phyloP scores from a whole-genome alignment of 1,140 invertebrate species.

The Danaus plexippus region DNA sequence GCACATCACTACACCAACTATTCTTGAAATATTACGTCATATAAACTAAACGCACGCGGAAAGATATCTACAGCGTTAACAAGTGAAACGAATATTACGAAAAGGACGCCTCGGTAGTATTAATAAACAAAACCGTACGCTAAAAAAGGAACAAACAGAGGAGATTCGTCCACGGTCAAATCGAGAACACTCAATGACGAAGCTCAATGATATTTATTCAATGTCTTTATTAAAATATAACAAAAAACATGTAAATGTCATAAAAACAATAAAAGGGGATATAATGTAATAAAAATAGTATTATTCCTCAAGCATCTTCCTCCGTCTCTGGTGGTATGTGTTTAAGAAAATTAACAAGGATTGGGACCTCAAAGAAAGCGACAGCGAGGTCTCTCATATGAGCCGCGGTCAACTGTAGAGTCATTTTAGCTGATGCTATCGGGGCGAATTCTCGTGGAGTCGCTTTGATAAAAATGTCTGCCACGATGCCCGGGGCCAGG shows the following conservation, averaged over 20 bases:
- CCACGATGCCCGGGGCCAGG: constrained; percentile 35
- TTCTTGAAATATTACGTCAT: constrained; percentile 27
- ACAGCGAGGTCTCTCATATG: constrained; percentile 42
- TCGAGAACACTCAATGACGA: background rate
- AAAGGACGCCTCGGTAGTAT: background rate
- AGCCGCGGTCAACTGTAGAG: constrained; percentile 40
- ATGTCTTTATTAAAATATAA: background rate
- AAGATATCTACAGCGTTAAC: too few species aligned
- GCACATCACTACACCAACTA: constrained; percentile 21
- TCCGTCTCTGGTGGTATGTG: constrained; percentile 21
- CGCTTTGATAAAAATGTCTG: constrained; percentile 29
- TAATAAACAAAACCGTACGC: background rate
- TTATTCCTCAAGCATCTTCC: constrained; percentile 15
- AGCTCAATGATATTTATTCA: background rate
- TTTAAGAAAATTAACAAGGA: constrained; percentile 40
- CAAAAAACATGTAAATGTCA: background rate
- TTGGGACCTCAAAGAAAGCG: constrained; percentile 39
- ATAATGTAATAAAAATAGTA: background rate
- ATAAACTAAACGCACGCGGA: background rate
- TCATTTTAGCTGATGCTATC: constrained; percentile 22
- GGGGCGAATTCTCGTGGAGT: constrained; percentile 26
- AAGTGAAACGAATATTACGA: constrained; percentile 6
- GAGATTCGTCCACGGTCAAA: background rate
- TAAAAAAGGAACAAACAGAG: background rate
- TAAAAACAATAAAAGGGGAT: background rate